Evolutionary conservation across 2,888 invertebrate species (phyloP).

Genomic region (Rhodophaea formosa): DNA sequence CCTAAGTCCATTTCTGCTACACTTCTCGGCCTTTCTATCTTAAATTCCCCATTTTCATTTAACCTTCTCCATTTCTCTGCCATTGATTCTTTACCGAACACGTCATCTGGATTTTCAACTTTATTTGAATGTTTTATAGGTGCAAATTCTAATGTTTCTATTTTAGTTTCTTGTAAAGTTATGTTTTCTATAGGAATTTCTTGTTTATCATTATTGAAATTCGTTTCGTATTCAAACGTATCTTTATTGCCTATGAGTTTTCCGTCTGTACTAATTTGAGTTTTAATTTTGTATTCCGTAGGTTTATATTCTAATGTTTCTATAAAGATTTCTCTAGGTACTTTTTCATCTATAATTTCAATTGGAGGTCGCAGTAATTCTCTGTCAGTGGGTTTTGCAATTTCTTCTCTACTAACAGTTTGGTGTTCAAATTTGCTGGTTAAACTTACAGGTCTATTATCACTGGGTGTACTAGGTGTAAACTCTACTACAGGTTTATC

Average conservation of each 20-base stretch:
- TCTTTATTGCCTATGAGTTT: not conserved
- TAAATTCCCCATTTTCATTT: slow-evolving; percentile 21
- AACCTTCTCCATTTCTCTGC: not conserved
- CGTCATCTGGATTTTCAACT: slow-evolving; percentile 1
- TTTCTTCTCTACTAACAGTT: not conserved
- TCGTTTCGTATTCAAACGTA: not conserved
- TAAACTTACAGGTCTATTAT: not conserved
- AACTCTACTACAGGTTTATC: not conserved
- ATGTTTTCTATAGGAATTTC: slow-evolving; percentile 9
- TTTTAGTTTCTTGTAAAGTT: slow-evolving; percentile 5
- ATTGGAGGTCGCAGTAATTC: slow-evolving; percentile 9
- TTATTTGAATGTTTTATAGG: not conserved
- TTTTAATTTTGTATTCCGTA: slow-evolving; percentile 2
- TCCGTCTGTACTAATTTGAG: not conserved
- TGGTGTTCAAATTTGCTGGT: slow-evolving; percentile 8
- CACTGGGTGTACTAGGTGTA: not conserved
- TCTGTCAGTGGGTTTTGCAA: not conserved
- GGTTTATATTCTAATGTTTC: slow-evolving; percentile 6
- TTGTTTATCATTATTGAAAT: not conserved
- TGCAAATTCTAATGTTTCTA: slow-evolving; percentile 1
- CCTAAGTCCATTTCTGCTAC: slow-evolving; percentile 57
- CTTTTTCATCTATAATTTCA: slow-evolving; percentile 5
- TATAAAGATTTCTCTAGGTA: slow-evolving; percentile 2
- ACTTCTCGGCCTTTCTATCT: slow-evolving; percentile 37
- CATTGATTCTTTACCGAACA: slow-evolving; percentile 4